Percentiles rank a stretch among this genome's conserved stretches.
Conservation (phyloP, 2,888 invertebrate genomes). For the Drosophila parthenogenetica region DNA sequence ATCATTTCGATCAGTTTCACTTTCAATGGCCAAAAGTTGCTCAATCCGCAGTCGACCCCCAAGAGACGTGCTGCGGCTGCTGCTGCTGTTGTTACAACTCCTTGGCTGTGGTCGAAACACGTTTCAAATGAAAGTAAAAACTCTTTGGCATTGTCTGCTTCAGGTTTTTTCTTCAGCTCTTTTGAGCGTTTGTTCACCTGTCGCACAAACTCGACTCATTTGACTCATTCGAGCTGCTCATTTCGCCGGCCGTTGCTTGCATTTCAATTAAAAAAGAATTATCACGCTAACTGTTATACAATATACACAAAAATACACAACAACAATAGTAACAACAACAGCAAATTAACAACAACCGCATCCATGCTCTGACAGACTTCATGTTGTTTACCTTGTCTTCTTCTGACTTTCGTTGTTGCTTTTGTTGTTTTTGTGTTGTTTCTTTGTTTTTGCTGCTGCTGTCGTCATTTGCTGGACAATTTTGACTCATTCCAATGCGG, state of each 20-base stretch:
- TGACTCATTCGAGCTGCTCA: slow-evolving; percentile 18
- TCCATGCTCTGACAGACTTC: slow-evolving; percentile 24
- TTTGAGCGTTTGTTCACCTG: slow-evolving; percentile 71
- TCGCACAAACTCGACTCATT: slow-evolving; percentile 34
- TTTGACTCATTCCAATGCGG: slow-evolving; percentile 51
- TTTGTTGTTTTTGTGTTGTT: slow-evolving; percentile 36
- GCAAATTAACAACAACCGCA: slow-evolving; percentile 19
- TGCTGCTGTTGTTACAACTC: slow-evolving; percentile 27
- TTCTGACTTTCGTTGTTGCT: slow-evolving; percentile 54
- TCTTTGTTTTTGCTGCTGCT: slow-evolving; percentile 31
- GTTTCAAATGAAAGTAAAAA: slow-evolving; percentile 84
- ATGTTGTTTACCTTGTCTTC: slow-evolving; percentile 34
- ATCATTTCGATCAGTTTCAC: slow-evolving; percentile 72
- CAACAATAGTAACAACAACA: neutral
- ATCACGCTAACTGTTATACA: slow-evolving; percentile 59
- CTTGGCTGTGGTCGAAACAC: slow-evolving; percentile 69
- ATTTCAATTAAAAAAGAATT: slow-evolving; percentile 71
- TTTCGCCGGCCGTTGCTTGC: slow-evolving; percentile 40
- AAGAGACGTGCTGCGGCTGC: slow-evolving; percentile 27
- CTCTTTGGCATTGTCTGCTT: slow-evolving; percentile 72
- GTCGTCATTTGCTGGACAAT: slow-evolving; percentile 61
- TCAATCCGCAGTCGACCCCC: slow-evolving; percentile 55
- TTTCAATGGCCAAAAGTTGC: slow-evolving; percentile 74
- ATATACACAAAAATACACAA: slow-evolving; percentile 10
- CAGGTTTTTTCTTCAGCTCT: slow-evolving; percentile 41